A percentile compares a stretch with the other conserved stretches of the same genome.
These are phyloP conservation scores for Apamea anceps DNA, from an alignment of 2,888 invertebrate species.

Conservation along the genomic window DNA sequence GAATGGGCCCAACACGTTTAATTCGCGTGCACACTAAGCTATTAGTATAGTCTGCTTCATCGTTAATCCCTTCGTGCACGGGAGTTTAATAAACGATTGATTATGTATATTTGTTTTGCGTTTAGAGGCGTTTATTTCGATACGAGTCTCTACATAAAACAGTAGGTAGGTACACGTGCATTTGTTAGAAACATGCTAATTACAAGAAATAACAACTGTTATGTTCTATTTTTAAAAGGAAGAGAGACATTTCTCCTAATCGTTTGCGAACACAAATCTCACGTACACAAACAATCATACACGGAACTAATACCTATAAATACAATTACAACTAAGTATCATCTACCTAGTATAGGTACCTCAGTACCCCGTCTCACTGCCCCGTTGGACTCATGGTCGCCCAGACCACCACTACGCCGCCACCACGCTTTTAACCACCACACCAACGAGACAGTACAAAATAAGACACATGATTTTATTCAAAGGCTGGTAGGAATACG, in stretches of 20 bases:
- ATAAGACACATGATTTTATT: neutral
- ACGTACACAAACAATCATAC: neutral
- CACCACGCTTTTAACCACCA: neutral
- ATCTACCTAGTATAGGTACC: neutral
- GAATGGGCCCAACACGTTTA: slow-evolving; percentile 35
- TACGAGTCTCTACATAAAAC: neutral
- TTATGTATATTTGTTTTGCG: slow-evolving; percentile 4
- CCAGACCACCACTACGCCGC: no score
- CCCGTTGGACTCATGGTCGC: no score
- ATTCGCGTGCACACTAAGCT: slow-evolving; percentile 19
- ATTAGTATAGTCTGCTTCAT: slow-evolving; percentile 18
- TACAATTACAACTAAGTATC: neutral
- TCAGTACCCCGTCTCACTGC: no score
- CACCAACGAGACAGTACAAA: neutral
- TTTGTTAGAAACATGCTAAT: neutral
- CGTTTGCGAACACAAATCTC: neutral
- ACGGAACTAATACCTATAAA: neutral
- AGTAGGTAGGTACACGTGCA: neutral
- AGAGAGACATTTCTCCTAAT: neutral
- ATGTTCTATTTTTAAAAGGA: neutral
- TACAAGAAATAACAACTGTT: slow-evolving; percentile 1
- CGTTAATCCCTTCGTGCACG: neutral
- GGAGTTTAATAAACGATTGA: slow-evolving; percentile 11
- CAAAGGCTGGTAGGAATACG: neutral
- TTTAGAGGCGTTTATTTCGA: neutral